Conservation (phyloP, 1,140 invertebrate species). For the Tetragonula clypearis region DNA sequence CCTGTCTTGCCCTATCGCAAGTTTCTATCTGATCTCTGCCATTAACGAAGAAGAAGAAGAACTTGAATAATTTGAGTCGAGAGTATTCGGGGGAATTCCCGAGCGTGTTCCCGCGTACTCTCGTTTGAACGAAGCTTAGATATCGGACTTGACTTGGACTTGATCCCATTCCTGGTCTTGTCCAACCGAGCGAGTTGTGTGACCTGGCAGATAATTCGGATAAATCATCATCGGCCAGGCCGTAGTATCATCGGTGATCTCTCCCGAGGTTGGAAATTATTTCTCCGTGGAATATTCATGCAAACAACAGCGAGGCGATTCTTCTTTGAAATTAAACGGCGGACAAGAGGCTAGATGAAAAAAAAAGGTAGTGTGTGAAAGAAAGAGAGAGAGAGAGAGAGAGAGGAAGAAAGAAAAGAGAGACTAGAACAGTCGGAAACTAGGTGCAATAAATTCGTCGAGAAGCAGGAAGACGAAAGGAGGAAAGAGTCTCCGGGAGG, state of each 20-base stretch:
- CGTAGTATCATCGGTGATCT: not conserved
- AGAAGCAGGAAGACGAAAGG: not conserved
- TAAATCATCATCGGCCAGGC: constrained; percentile 42
- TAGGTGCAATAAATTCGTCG: constrained; percentile 24
- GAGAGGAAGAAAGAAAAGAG: not conserved
- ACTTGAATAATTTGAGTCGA: too few species aligned
- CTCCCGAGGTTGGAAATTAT: not conserved
- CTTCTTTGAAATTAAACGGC: not conserved
- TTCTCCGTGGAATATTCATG: constrained; percentile 28
- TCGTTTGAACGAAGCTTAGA: too few species aligned
- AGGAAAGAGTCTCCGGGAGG: not conserved
- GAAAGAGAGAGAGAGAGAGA: not conserved
- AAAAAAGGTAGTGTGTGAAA: too few species aligned
- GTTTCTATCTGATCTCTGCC: too few species aligned
- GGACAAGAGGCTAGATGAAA: too few species aligned
- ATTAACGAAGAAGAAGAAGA: too few species aligned
- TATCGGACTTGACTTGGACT: too few species aligned
- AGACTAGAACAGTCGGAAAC: not conserved
- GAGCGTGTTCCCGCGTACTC: too few species aligned
- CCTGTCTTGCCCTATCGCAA: too few species aligned
- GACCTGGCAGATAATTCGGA: constrained; percentile 27
- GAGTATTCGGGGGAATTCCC: too few species aligned
- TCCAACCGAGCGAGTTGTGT: not conserved
- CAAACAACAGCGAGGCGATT: not conserved
- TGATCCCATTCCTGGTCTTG: not conserved